Conservation (phyloP, 1,140 invertebrate genomes). For the Drosophila kanapiae region DNA sequence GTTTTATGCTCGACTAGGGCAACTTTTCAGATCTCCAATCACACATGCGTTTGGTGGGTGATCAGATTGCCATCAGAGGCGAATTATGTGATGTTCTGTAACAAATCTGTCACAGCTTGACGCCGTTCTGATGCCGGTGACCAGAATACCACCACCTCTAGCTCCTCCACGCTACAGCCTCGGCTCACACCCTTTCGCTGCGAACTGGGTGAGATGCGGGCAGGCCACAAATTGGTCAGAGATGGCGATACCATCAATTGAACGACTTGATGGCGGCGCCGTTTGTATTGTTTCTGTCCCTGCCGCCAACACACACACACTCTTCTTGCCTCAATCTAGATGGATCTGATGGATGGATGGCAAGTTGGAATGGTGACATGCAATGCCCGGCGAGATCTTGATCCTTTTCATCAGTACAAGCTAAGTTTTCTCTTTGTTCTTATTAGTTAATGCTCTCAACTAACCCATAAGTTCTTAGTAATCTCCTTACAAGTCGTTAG, state of each 20-base stretch:
- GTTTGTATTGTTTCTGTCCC: slow-evolving; percentile 49
- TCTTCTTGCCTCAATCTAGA: slow-evolving; percentile 37
- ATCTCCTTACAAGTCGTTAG: background rate
- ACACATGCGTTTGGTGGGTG: slow-evolving; percentile 11
- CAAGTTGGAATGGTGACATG: background rate
- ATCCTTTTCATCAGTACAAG: background rate
- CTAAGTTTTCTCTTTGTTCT: background rate
- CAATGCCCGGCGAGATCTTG: background rate
- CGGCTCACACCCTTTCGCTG: slow-evolving; percentile 54
- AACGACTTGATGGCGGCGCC: slow-evolving; percentile 43
- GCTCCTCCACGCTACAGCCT: slow-evolving; percentile 35
- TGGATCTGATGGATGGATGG: slow-evolving; percentile 35
- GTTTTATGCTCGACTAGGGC: background rate
- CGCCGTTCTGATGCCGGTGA: slow-evolving; percentile 45
- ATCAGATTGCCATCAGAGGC: slow-evolving; percentile 29
- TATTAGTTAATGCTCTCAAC: background rate
- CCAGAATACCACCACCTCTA: slow-evolving; percentile 42
- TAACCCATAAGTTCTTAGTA: background rate
- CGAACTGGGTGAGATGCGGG: slow-evolving; percentile 52
- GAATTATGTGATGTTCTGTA: slow-evolving; percentile 46
- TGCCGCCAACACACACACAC: slow-evolving; percentile 42
- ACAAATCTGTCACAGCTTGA: slow-evolving; percentile 60
- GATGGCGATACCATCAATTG: slow-evolving; percentile 66
- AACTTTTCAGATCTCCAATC: slow-evolving; percentile 8
- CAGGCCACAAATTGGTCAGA: slow-evolving; percentile 60